Evolutionary conservation across 1,140 invertebrate genomes (phyloP).

Genomic region (Meloidogyne exigua): DNA sequence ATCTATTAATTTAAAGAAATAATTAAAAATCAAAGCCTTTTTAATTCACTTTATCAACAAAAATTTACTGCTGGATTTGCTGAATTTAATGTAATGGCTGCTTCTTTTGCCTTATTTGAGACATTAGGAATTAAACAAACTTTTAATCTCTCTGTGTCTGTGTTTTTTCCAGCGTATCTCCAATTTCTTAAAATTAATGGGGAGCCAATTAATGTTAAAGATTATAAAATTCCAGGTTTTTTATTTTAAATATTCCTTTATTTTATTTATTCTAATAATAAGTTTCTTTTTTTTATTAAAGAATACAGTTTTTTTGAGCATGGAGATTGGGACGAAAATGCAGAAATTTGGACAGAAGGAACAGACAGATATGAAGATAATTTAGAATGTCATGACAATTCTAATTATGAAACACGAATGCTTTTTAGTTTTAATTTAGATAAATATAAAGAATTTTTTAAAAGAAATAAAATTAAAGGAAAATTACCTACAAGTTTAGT

Average conservation of each 20-base stretch:
- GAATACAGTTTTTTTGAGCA: no score
- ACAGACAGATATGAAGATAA: background rate
- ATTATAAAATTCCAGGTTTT: background rate
- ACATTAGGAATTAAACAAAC: background rate
- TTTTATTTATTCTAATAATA: no score
- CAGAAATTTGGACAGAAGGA: background rate
- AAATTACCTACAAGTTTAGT: background rate
- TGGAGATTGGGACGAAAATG: background rate
- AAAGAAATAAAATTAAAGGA: background rate
- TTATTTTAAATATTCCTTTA: background rate
- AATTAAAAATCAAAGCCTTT: no score
- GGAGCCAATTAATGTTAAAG: background rate
- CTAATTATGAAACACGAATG: no score
- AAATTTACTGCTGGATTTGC: background rate
- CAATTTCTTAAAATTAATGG: background rate
- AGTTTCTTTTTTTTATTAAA: no score
- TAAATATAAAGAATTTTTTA: background rate
- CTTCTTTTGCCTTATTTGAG: background rate
- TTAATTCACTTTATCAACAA: background rate
- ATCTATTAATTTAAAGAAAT: no score
- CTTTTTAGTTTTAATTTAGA: no score
- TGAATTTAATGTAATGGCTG: background rate
- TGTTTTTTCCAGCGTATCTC: background rate
- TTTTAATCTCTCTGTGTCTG: background rate
- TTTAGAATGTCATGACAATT: background rate